These are phyloP conservation scores for Andrena hattorfiana DNA, from an alignment of 2,888 invertebrate genomes.

Conservation along the genomic window DNA sequence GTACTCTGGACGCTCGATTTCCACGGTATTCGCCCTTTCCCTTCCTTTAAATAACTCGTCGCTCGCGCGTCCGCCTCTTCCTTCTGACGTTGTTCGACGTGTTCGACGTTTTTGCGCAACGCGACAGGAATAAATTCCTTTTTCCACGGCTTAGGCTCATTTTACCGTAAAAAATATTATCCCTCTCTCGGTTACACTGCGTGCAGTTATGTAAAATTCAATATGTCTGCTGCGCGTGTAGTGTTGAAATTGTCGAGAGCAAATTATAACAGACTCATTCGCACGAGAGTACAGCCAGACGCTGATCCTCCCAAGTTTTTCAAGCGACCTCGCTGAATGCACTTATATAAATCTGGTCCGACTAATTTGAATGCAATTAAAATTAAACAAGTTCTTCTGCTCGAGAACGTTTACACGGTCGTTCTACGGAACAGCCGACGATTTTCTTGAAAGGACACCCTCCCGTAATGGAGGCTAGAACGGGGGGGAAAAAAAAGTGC, in stretches of 20 bases:
- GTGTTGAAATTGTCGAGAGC: no score
- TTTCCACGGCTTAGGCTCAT: no score
- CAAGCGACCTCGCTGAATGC: not conserved
- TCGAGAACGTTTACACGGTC: slow-evolving; percentile 54
- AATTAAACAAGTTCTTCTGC: slow-evolving; percentile 27
- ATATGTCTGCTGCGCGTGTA: no score
- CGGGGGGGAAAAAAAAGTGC: slow-evolving; percentile 43
- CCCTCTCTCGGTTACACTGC: no score
- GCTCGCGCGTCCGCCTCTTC: slow-evolving; percentile 3
- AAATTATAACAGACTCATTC: not conserved
- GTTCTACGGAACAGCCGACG: slow-evolving; percentile 34
- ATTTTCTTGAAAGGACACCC: slow-evolving; percentile 53
- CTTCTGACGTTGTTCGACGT: slow-evolving; percentile 17
- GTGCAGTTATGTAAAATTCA: no score
- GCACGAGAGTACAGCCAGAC: not conserved
- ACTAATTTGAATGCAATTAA: slow-evolving; percentile 46
- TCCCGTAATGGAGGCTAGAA: slow-evolving; percentile 48
- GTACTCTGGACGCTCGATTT: slow-evolving; percentile 65
- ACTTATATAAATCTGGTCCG: not conserved
- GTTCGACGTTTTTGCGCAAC: slow-evolving; percentile 22
- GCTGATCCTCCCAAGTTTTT: not conserved
- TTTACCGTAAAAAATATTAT: no score
- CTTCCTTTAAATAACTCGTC: slow-evolving; percentile 44
- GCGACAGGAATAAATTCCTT: no score
- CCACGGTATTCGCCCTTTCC: slow-evolving; percentile 60